A percentile compares a stretch with the other conserved stretches of the same genome.
phyloP scores from a whole-genome alignment of 2,797 vertebrate species.

The Coregonus ussuriensis region DNA sequence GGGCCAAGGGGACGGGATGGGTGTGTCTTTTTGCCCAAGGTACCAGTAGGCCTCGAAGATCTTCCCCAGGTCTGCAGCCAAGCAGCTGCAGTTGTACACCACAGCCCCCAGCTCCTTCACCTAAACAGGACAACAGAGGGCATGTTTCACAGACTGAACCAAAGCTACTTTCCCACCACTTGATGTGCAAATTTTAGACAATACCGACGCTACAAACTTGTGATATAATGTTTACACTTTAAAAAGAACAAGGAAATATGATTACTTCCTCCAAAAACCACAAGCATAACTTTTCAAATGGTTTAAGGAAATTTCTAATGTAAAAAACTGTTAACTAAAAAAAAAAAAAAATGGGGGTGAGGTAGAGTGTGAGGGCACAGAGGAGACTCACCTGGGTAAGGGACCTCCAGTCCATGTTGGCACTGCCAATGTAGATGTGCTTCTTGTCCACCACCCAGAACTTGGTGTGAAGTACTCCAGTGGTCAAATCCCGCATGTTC shows the following conservation, averaged over 20 bases:
- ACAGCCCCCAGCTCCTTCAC: slow-evolving; percentile 89
- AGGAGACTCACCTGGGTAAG: slow-evolving; percentile 83
- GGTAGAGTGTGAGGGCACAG: neutral
- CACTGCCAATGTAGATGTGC: slow-evolving; percentile 90
- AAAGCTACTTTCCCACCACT: neutral
- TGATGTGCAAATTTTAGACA: too few relatives aligned
- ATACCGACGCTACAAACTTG: neutral
- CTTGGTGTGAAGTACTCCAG: slow-evolving; percentile 90
- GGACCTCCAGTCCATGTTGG: slow-evolving; percentile 98
- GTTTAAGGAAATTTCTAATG: neutral
- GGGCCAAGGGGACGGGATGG: slow-evolving; percentile 86
- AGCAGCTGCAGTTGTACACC: slow-evolving; percentile 90
- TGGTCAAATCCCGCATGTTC: slow-evolving; percentile 82
- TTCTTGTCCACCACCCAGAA: slow-evolving; percentile 91
- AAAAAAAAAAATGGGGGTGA: neutral
- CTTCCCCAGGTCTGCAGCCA: slow-evolving; percentile 86
- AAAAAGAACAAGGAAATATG: neutral
- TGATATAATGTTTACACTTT: neutral
- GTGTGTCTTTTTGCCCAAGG: slow-evolving; percentile 72
- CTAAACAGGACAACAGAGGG: slow-evolving; percentile 54
- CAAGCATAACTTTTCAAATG: neutral
- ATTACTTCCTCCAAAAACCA: neutral
- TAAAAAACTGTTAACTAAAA: neutral
- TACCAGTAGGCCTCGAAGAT: slow-evolving; percentile 93
- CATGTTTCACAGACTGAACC: neutral